phyloP scores from a whole-genome alignment of 2,888 invertebrate species.

The Bimastos eiseni region DNA sequence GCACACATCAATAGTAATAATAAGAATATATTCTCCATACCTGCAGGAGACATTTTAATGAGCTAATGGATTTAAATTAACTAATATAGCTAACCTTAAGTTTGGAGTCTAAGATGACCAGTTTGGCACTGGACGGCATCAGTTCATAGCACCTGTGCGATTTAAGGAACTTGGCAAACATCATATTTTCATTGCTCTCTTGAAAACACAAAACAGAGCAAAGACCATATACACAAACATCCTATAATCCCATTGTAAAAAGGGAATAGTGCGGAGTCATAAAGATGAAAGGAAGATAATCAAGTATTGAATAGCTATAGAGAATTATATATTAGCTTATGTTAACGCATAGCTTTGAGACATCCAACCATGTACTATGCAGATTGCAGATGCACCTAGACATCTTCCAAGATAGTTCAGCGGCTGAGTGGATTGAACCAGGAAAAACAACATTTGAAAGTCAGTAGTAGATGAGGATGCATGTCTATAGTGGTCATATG shows the following conservation, averaged over 20 bases:
- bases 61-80: not conserved
- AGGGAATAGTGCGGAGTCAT: too few relatives aligned
- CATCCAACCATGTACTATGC: too few relatives aligned
- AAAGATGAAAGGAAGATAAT: not conserved
- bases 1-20: too few relatives aligned
- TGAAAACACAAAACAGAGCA: not conserved
- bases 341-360: too few relatives aligned
- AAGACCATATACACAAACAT: not conserved
- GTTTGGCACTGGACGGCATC: conserved; percentile 20
- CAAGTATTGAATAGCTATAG: too few relatives aligned
- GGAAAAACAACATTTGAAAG: too few relatives aligned
- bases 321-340: too few relatives aligned
- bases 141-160: conserved; percentile 15
- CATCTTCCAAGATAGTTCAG: too few relatives aligned
- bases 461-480: too few relatives aligned
- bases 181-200: not conserved
- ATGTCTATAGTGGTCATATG: too few relatives aligned
- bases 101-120: conserved; percentile 13
- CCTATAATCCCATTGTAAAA: not conserved
- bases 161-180: not conserved
- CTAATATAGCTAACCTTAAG: not conserved
- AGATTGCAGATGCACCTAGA: too few relatives aligned
- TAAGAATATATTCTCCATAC: not conserved
- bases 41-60: not conserved
- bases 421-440: too few relatives aligned